These are phyloP conservation scores for Pristionchus japonicus DNA, from an alignment of 2,888 invertebrate species.

Conservation along the genomic window DNA sequence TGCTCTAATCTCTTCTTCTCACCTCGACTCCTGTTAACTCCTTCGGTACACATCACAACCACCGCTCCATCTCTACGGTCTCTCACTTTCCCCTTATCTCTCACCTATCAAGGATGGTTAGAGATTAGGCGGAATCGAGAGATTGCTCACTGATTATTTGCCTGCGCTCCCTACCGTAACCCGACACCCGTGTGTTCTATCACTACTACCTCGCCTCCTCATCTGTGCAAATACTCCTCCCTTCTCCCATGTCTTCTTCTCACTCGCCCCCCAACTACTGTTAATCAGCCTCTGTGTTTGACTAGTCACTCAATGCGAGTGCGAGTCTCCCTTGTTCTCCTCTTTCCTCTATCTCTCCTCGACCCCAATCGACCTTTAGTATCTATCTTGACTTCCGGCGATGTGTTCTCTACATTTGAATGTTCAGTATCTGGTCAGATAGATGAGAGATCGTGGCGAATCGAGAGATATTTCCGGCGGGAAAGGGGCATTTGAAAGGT, in stretches of 20 bases:
- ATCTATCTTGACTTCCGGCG: neutral
- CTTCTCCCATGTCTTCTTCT: neutral
- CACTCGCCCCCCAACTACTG: slow-evolving; percentile 3
- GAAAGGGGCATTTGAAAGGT: neutral
- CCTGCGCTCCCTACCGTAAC: neutral
- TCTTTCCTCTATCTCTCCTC: neutral
- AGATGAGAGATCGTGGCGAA: neutral
- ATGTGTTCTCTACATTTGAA: neutral
- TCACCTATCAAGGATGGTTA: neutral
- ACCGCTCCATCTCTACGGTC: neutral
- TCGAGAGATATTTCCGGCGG: neutral
- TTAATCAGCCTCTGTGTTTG: slow-evolving; percentile 31
- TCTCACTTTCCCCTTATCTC: slow-evolving; percentile 16
- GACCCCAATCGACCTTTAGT: slow-evolving; percentile 31
- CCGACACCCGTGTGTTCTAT: slow-evolving; percentile 7
- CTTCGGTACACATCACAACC: neutral
- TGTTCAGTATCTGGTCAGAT: neutral
- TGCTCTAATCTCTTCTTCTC: slow-evolving; percentile 26
- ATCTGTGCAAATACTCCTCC: slow-evolving; percentile 15
- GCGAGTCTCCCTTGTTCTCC: neutral
- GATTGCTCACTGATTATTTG: slow-evolving; percentile 37
- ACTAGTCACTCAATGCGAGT: neutral
- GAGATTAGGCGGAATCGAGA: neutral
- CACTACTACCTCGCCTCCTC: slow-evolving; percentile 21
- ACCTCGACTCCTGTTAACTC: slow-evolving; percentile 32